phyloP scores from a whole-genome alignment of 2,113 vertebrate species.

The Himantopus leucocephalus region DNA sequence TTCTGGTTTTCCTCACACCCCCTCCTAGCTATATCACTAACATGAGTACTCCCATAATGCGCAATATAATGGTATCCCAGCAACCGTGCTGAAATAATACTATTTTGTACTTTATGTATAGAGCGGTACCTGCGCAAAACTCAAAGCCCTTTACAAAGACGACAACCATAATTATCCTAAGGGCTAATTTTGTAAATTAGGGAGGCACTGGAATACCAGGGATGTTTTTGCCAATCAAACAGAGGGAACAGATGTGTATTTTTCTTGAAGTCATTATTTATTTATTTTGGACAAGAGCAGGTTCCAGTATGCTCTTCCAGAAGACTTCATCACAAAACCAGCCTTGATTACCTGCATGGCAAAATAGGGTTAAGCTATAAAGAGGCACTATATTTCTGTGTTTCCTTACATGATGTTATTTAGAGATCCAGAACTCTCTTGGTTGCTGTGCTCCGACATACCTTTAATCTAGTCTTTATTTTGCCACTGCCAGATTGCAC shows the following conservation, averaged over 20 bases:
- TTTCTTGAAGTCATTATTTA: neutral
- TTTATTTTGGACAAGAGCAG: neutral
- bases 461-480: neutral
- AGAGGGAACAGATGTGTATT: neutral
- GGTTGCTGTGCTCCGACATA: neutral
- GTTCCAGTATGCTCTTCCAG: neutral
- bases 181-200: neutral
- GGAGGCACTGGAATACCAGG: neutral
- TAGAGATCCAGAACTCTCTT: neutral
- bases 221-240: neutral
- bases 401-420: neutral
- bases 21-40: neutral
- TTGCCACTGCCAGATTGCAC: neutral
- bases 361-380: neutral
- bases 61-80: neutral
- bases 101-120: neutral
- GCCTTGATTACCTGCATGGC: neutral
- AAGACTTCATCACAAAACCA: neutral
- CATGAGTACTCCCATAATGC: neutral
- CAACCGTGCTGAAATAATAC: neutral
- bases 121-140: neutral
- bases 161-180: neutral
- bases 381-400: neutral
- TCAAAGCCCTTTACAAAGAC: neutral
- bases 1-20: neutral